Conservation (phyloP, 2,888 invertebrate genomes). For the Pyrrhosoma nymphula region DNA sequence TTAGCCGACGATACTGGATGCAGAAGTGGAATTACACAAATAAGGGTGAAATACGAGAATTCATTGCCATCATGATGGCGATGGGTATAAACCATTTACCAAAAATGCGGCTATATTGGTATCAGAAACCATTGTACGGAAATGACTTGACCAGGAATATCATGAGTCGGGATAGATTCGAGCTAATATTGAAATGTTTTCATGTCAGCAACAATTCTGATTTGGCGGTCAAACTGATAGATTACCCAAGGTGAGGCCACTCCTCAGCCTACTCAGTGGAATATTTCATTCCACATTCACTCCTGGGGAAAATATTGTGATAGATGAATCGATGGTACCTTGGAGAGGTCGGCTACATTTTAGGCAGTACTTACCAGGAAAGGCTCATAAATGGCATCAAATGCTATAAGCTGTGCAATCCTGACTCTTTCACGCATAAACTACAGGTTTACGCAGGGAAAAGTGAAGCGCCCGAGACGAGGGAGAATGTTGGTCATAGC, state of each 20-base stretch:
- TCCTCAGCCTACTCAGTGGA: not conserved
- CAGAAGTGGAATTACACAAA: not conserved
- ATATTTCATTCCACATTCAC: not conserved
- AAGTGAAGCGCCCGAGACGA: conserved; percentile 15
- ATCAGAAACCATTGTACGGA: no score
- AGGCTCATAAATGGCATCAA: not conserved
- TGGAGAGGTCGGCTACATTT: conserved; percentile 25
- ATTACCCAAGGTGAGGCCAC: not conserved
- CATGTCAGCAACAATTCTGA: conserved; percentile 28
- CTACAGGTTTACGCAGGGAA: not conserved
- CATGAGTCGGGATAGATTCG: conserved; percentile 48
- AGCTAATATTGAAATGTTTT: conserved; percentile 1
- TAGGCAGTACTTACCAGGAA: conserved; percentile 19
- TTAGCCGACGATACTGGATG: not conserved
- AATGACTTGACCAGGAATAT: not conserved
- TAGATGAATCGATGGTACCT: conserved; percentile 34
- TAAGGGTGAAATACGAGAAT: conserved; percentile 9
- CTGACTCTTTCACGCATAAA: not conserved
- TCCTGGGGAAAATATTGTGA: conserved; percentile 12
- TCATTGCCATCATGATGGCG: not conserved
- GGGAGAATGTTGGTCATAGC: not conserved
- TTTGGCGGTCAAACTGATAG: conserved; percentile 23
- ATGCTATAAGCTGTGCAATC: not conserved
- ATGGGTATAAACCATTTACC: no score
- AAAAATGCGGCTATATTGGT: no score